Evolutionary conservation across 1,140 invertebrate species (phyloP), one percentile per base, ranked within the genome.

Genomic region (Polyergus mexicanus): DNA sequence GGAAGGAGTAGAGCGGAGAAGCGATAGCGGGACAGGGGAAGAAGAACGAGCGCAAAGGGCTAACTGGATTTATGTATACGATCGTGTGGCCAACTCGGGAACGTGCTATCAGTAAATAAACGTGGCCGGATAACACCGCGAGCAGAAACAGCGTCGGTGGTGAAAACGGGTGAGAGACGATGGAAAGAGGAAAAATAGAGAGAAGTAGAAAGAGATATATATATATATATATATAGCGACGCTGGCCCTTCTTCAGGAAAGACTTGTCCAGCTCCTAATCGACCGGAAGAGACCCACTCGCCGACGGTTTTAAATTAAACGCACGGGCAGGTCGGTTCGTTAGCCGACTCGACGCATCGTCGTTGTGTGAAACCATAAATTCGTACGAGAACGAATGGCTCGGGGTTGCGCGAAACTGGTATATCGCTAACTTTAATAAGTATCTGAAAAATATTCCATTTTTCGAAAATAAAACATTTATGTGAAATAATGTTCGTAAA

Each of bases 101-200:
- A 92, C 92, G 92, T 88, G 90, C 89, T 89, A 92, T 89, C 89
- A 94, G 90, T 94, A 94, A 94, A 94, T 94, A 93, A 94, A 93
- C 91, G 87, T 85, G 44, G 68, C 58, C 63, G 86, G 84, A 88
- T 91, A 88, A 89, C 89, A 85, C 77, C 60, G 66, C 76, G 69
- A 81, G 78, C 25, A 81, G 78, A 72, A 72, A 81, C 66, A 72
- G n/a, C 25, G 66, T 63, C 51, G 60, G 80, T 32, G 75, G 84
- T 56, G 78, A 54, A 56, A 66, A 56, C 77, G 22, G 44, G 51
- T 16, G 35, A 58, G 22, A 47, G 28, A 16, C 19, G 47, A 71
- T 22, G 77, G 35, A 54, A 76, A 3, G 8, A 47, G 28, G 22
- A 25, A 75, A 80, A 87, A 32, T 16, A 6, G 65, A 51, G 65